Conservation (phyloP, 2,797 vertebrate genomes). For the Pseudomugil gertrudae region DNA sequence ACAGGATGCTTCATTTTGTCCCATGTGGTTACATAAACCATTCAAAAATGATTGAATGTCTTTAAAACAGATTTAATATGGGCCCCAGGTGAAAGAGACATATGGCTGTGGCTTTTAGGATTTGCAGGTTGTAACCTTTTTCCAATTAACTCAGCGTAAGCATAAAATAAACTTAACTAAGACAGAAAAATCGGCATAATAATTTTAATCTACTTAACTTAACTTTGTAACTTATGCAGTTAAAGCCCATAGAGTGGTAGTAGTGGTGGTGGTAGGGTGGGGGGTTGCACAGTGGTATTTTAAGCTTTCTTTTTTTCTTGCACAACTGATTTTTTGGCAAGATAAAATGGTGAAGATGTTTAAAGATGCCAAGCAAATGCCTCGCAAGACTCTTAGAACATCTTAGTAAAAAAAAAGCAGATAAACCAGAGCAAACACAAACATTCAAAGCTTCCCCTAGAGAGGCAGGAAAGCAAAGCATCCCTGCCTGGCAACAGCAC, state of each 20-base stretch:
- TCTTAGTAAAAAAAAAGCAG: slow-evolving; percentile 18
- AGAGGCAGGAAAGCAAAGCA: slow-evolving; percentile 53
- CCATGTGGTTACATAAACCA: slow-evolving; percentile 28
- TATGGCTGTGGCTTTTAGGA: slow-evolving; percentile 8
- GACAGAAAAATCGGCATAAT: slow-evolving; percentile 1
- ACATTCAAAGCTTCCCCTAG: slow-evolving; percentile 51
- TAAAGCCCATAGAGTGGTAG: slow-evolving; percentile 32
- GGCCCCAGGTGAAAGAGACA: background rate
- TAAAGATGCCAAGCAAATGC: slow-evolving; percentile 47
- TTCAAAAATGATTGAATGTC: slow-evolving; percentile 24
- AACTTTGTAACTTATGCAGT: slow-evolving; percentile 18
- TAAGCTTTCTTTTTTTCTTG: slow-evolving; percentile 21
- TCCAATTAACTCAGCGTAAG: background rate
- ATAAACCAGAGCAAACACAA: slow-evolving; percentile 55
- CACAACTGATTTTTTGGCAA: slow-evolving; percentile 53
- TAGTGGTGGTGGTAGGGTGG: slow-evolving; percentile 10
- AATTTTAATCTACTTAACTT: slow-evolving; percentile 35
- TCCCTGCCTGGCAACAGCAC: slow-evolving; percentile 62
- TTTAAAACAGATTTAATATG: slow-evolving; percentile 32
- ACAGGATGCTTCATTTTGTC: background rate
- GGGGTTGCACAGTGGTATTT: slow-evolving; percentile 43
- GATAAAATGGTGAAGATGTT: slow-evolving; percentile 34
- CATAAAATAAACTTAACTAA: slow-evolving; percentile 7
- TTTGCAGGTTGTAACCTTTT: slow-evolving; percentile 16
- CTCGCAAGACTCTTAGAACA: slow-evolving; percentile 27